A percentile compares a stretch with the other conserved stretches of the same genome.
Evolutionary conservation across 2,888 invertebrate genomes (phyloP).

Genomic region (Cataglyphis altisquamis): DNA sequence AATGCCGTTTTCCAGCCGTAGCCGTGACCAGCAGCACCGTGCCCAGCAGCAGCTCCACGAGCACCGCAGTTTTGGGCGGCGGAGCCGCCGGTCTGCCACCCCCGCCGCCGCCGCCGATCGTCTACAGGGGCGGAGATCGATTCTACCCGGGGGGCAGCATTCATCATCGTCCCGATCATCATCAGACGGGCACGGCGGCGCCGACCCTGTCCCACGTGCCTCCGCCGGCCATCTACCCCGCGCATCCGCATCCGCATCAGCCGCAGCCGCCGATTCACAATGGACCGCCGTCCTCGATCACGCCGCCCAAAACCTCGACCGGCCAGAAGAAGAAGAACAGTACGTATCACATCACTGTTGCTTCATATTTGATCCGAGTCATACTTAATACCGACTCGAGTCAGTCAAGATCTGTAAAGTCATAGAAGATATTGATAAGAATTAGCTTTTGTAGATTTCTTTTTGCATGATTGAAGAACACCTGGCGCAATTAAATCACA

Average conservation of each 20-base stretch:
- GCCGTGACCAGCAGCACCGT: slow-evolving; percentile 87
- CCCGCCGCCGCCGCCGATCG: slow-evolving; percentile 85
- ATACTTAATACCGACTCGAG: neutral
- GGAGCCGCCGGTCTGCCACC: slow-evolving; percentile 81
- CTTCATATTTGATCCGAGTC: slow-evolving; percentile 6
- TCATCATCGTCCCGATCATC: slow-evolving; percentile 84
- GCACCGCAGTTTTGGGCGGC: slow-evolving; percentile 83
- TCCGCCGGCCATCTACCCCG: slow-evolving; percentile 87
- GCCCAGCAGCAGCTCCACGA: slow-evolving; percentile 85
- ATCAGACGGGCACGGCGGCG: slow-evolving; percentile 86
- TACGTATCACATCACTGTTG: slow-evolving; percentile 77
- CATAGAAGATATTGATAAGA: slow-evolving; percentile 9
- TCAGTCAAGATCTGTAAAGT: slow-evolving; percentile 5
- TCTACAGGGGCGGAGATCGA: slow-evolving; percentile 85
- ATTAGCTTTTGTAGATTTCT: neutral
- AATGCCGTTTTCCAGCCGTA: slow-evolving; percentile 85
- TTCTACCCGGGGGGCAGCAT: slow-evolving; percentile 84
- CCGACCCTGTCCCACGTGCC: slow-evolving; percentile 87
- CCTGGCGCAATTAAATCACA: slow-evolving; percentile 22
- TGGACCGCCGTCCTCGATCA: slow-evolving; percentile 85
- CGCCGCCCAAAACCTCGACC: slow-evolving; percentile 88
- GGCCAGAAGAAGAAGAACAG: slow-evolving; percentile 89
- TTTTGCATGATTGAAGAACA: neutral
- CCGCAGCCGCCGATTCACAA: slow-evolving; percentile 85
- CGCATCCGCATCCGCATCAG: slow-evolving; percentile 87